Evolutionary conservation across 2,797 vertebrate genomes (phyloP).

Genomic region (Rhynchonycteris naso): DNA sequence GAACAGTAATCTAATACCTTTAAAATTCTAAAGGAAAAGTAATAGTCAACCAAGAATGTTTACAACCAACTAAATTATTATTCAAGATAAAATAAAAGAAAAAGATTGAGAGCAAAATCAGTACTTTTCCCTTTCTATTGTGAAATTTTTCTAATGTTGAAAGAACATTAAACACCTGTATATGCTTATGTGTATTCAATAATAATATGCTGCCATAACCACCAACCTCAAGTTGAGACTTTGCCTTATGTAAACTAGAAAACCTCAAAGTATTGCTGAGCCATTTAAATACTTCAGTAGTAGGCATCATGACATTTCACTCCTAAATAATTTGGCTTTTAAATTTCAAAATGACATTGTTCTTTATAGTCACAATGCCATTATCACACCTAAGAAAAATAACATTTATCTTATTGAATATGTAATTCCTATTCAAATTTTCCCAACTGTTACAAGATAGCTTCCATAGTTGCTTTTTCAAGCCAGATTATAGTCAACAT

Average conservation of each 20-base stretch:
- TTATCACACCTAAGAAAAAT: not conserved
- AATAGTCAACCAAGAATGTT: not conserved
- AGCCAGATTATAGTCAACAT: not conserved
- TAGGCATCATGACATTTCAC: not conserved
- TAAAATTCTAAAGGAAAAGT: not conserved
- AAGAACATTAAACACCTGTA: not conserved
- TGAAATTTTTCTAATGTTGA: not conserved
- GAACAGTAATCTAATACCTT: not conserved
- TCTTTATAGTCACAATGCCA: not conserved
- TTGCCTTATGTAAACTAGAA: not conserved
- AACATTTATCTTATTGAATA: not conserved
- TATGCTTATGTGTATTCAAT: not conserved
- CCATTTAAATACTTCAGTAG: not conserved
- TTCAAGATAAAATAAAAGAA: not conserved
- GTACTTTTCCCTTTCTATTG: not conserved
- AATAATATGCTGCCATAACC: not conserved
- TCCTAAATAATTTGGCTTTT: not conserved
- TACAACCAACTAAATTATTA: not conserved
- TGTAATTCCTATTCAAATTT: not conserved
- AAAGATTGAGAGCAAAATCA: not conserved
- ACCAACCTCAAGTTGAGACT: not conserved
- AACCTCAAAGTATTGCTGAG: not conserved
- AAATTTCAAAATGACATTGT: not conserved
- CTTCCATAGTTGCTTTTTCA: not conserved
- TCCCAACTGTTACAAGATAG: not conserved